Base-by-base conservation (phyloP, 30 jellyfish, hydroid and myxozoan species). In the Hydractinia echinata region DNA sequence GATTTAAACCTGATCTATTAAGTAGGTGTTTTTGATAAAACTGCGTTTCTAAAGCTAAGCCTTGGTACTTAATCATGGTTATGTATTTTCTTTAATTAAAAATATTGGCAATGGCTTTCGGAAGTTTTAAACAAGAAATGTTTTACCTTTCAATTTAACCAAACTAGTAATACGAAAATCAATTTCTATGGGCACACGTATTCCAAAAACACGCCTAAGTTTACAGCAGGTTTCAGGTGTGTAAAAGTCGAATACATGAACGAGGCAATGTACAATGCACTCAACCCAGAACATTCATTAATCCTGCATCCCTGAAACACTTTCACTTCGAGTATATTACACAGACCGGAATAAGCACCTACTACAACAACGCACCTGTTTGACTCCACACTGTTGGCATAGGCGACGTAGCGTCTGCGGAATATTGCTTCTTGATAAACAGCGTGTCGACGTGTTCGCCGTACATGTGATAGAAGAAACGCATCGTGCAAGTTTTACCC, bases 381-480 rank as follows among this genome's bases (percentile, higher is more conserved):
- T 71, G 85, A 14, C 86, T 69, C 96, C 95, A 94, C 66, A 94
- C 76, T 52, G 79, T 67, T 83, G 70, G 74, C 96, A 88, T 80
- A 44, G 95, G 89, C 54, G 96, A 79, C 13, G 55, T 51, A 6
- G 97, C 90, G 61, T 85, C 81, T 6, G 96, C 92, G 6, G 96
- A 84, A 21, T 95, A 88, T 66, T 84, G 88, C 64, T 73, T 7
- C 77, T 82, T 77, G 16, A 94, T 85, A 62, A 70, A 85, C 72
- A 94, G 79, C 67, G 92, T 91, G 76, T 88, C 95, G 44, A 85
- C 86, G 61, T 88, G 95, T 20, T 78, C 90, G 54, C 99, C 99
- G 51, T 13, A 94, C 96, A 94, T 88, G 64, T 94, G 97, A 72
- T 88, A 94, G 89, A 81, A 94, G 88, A 94, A 94, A 10, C 99